Percentiles rank a stretch among this genome's conserved stretches.
Evolutionary conservation across 1,140 invertebrate genomes (phyloP).

Genomic region (Micrasema longulum): DNA sequence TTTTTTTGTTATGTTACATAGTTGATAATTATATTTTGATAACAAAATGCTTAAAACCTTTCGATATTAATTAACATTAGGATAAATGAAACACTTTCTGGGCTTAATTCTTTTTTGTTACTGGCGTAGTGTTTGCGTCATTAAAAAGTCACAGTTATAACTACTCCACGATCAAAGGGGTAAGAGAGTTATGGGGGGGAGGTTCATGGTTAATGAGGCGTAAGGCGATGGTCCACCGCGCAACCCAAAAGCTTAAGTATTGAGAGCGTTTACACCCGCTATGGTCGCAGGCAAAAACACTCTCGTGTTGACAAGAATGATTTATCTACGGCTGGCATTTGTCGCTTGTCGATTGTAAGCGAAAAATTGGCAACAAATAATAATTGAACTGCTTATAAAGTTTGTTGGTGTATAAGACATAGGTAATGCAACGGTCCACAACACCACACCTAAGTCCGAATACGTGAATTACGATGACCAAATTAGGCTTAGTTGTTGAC

Average conservation of each 20-base stretch:
- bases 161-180: conserved; percentile 7
- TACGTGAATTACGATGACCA: neutral
- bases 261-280: conserved; percentile 42
- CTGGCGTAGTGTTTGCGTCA: too few species aligned
- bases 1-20: too few species aligned
- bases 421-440: neutral
- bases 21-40: too few species aligned
- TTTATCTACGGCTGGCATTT: conserved; percentile 18
- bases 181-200: conserved; percentile 13
- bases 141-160: neutral
- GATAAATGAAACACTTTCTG: too few species aligned
- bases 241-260: conserved; percentile 48
- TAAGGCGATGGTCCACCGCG: conserved; percentile 47
- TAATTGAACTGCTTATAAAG: neutral
- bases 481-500: too few species aligned
- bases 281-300: conserved; percentile 36
- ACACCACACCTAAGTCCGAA: neutral
- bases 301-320: conserved; percentile 53
- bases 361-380: neutral
- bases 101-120: too few species aligned
- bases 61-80: too few species aligned
- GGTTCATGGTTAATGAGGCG: conserved; percentile 44
- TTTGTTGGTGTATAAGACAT: neutral
- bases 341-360: neutral
- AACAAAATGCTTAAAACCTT: too few species aligned